Evolutionary conservation across 1,140 invertebrate genomes (phyloP), one percentile per base, ranked within the genome.

Genomic region (Trichogramma pretiosum): DNA sequence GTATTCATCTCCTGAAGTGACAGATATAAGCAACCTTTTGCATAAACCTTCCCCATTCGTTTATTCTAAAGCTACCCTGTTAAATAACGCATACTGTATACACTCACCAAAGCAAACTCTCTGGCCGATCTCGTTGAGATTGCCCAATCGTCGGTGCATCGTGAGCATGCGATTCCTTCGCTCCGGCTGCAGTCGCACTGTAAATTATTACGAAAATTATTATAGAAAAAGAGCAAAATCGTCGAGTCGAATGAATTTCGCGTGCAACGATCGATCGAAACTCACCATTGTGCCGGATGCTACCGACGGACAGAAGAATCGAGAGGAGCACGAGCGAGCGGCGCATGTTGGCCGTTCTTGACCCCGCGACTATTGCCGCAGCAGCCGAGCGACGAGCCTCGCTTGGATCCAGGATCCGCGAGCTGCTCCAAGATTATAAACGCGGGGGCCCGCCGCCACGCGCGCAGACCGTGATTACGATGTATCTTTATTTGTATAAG

Each of bases 61-160:
- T n/a, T n/a, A n/a, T n/a, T n/a, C n/a, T n/a, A n/a, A n/a, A n/a
- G n/a, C n/a, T n/a, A n/a, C n/a, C n/a, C n/a, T n/a, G n/a, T n/a
- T n/a, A n/a, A n/a, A n/a, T n/a, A n/a, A n/a, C n/a, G n/a, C n/a
- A n/a, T n/a, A n/a, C n/a, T n/a, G n/a, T n/a, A n/a, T n/a, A n/a
- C n/a, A n/a, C n/a, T 57, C 59, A 73, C 71, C 71, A 41, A 59
- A 74, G 54, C 71, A 74, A 39, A 74, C 49, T 63, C 65, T 67
- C 0, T 58, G 50, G 19, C 60, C 58, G 9, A 57, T 26, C 26
- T 65, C 61, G 0, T 57, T 61, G 53, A 21, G 22, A 17, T 52
- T 57, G 45, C 52, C 42, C 30, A 49, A 57, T 50, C 62, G 58
- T 18, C 63, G 61, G 22, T 55, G 52, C 47, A 62, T 59, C 42